Base-by-base conservation (phyloP, 2,113 vertebrate genomes). In the Bostrychus sinensis region DNA sequence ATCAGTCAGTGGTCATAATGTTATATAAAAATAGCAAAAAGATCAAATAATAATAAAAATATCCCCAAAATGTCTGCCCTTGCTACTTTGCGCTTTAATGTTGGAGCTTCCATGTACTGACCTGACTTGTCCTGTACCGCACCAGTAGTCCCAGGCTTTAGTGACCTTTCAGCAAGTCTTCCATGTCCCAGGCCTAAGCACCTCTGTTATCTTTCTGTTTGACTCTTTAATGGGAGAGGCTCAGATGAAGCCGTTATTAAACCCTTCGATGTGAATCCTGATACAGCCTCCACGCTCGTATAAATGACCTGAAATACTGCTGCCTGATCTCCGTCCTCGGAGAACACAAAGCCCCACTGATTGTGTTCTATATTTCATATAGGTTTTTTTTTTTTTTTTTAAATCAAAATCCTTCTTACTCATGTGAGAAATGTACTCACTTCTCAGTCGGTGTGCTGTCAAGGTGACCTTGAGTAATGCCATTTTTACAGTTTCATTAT, bases 171-270 rank as follows among this genome's bases (percentile, higher is more conserved):
- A 71, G 32, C 22, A 48, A 82, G 55, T 67, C 53, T 19, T 75
- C 66, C 64, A 72, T 75, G 62, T 72, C 80, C 81, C 32, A 10
- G 56, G 79, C 74, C 79, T 70, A 71, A 80, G 70, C 28, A 54
- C 28, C 28, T 36, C 32, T 13, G 56, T 81, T 77, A 67, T 79
- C 72, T 81, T 64, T 75, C 50, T 22, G 60, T 51, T 65, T 32
- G 23, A n/a, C 42, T 55, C 17, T 66, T 80, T 86, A 56, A 62
- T 45, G 81, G 0, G n/a, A 39, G 46, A 48, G 50, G 72, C 75
- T 68, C 73, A 75, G 63, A 67, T 62, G 65, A 86, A 82, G 64
- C 75, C 41, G 57, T 77, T 80, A 80, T 74, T 85, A 72, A 85
- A 79, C 66, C 74, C 51, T 70, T 16, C 68, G 84, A 89, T 89